These are phyloP conservation scores for Coecobrya sp. DNA, from an alignment of 2,888 invertebrate species.

Conservation along the genomic window DNA sequence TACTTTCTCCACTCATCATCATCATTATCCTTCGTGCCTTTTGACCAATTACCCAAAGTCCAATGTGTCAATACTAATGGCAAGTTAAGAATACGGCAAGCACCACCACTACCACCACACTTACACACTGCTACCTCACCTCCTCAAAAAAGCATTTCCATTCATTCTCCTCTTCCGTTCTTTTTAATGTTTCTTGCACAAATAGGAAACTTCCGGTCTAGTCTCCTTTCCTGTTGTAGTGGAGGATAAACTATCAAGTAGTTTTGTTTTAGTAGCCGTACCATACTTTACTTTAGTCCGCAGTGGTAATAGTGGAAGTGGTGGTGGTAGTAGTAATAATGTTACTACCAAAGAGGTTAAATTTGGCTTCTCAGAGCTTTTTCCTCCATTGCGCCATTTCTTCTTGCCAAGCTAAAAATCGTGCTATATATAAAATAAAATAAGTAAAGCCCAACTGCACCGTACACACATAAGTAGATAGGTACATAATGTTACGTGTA, in stretches of 20 bases:
- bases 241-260: constrained; percentile 65
- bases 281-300: constrained; percentile 49
- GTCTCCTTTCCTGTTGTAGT: constrained; percentile 39
- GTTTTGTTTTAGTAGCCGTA: constrained; percentile 69
- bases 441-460: constrained; percentile 14
- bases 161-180: constrained; percentile 65
- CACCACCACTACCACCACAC: not conserved
- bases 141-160: constrained; percentile 46
- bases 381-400: constrained; percentile 75
- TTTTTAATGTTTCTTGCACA: constrained; percentile 69
- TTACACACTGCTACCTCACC: no score
- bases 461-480: not conserved
- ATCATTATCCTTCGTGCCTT: not conserved
- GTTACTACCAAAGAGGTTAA: constrained; percentile 72
- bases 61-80: constrained; percentile 56
- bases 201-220: constrained; percentile 79
- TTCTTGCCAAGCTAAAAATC: constrained; percentile 70
- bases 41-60: constrained; percentile 40
- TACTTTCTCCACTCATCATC: constrained; percentile 10
- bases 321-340: constrained; percentile 57
- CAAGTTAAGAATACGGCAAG: not conserved
- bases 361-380: constrained; percentile 70
- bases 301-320: constrained; percentile 41
- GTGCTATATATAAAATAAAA: constrained; percentile 8
- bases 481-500: constrained; percentile 41